Conservation (phyloP, 2,888 invertebrate species). For the Aspidiotus rigidus region DNA sequence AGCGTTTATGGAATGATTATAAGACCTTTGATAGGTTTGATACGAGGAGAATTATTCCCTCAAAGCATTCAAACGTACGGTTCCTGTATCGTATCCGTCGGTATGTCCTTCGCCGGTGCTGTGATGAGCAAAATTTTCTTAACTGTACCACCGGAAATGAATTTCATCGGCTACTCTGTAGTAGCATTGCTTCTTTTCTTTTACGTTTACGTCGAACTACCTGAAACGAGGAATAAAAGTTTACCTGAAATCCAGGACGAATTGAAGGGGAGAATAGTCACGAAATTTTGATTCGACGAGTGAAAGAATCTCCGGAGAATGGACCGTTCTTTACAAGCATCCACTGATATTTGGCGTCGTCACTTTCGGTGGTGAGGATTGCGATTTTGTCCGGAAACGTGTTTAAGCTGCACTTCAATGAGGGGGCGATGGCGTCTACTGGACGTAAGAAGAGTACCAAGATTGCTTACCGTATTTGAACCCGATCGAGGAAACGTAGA, state of each 20-base stretch:
- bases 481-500: too few relatives aligned
- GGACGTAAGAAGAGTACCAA: too few relatives aligned
- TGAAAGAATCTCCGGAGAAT: too few relatives aligned
- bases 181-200: not conserved
- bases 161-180: not conserved
- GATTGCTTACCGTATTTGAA: too few relatives aligned
- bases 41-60: not conserved
- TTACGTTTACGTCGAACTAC: conserved; percentile 1
- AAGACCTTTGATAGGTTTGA: not conserved
- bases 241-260: not conserved
- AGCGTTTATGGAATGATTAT: not conserved
- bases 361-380: too few relatives aligned
- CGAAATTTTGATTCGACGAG: too few relatives aligned
- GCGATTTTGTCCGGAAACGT: too few relatives aligned
- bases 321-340: too few relatives aligned
- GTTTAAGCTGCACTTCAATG: too few relatives aligned
- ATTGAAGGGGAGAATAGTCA: too few relatives aligned
- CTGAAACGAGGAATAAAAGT: not conserved
- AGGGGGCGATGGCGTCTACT: too few relatives aligned
- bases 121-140: not conserved
- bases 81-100: not conserved
- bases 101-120: not conserved
- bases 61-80: not conserved
- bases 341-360: too few relatives aligned
- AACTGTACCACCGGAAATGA: not conserved